Base-by-base conservation (phyloP, 2,113 vertebrate species). In the Oriolus oriolus region DNA sequence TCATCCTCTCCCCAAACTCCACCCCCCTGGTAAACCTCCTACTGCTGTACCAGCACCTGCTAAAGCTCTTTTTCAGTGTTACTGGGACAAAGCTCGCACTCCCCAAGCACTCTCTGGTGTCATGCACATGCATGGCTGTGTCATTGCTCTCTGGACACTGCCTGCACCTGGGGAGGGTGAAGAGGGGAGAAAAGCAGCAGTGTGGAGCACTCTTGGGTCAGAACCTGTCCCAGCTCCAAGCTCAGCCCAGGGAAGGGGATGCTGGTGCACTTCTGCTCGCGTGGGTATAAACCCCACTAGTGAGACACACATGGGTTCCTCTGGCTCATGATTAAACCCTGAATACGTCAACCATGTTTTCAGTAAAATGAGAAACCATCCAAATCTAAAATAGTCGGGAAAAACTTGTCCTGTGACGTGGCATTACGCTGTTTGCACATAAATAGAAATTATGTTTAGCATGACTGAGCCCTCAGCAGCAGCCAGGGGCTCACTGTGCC, bases 121-220 rank as follows among this genome's bases (percentile, higher is more conserved):
- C 24, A 9, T 1, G 2, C 12, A 33, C 12, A 1, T 3, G 6
- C 9, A 31, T 4, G 21, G 47, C 33, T 0, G 0, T 33, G 66
- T 9, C 33, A 21, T 7, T 1, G 1, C 16, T 21, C 44, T 59
- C 54, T 7, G 20, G 50, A 52, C 23, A 7, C 74, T 54, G 65
- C 14, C 42, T 63, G 78, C 24, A 49, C 19, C 16, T 19, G 22
- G 6, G 17, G 31, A 90, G 45, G 71, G 45, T 54, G 66, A 83
- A 14, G 60, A 56, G 50, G 19, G 21, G 42, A 90, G 27, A 60
- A 89, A 66, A 26, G 44, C 39, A 84, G 44, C 2, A 11, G 11
- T 0, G 3, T 11, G 28, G 33, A 89, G 42, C n/a, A 39, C 6
- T 28, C 31, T 21, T 41, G 31, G 45, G 11, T 42, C 49, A 74